Evolutionary conservation across 2,888 invertebrate genomes (phyloP).

Genomic region (Buathra laborator): DNA sequence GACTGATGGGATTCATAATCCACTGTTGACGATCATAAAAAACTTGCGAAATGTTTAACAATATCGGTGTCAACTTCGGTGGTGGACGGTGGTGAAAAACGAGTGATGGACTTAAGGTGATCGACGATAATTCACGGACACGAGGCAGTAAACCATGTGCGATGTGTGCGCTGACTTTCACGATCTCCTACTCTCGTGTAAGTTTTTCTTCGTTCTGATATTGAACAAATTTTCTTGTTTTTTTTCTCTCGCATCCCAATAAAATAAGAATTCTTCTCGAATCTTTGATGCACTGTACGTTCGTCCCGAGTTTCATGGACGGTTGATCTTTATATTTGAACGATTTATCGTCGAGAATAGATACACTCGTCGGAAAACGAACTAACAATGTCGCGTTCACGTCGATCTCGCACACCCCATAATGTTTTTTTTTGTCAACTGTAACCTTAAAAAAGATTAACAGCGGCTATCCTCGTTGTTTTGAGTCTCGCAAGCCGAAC

Average conservation of each 20-base stretch:
- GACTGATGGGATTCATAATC: conserved; percentile 81
- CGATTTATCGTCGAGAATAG: background rate
- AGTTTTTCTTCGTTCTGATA: conserved; percentile 83
- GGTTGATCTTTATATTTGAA: background rate
- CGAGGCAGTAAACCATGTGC: conserved; percentile 89
- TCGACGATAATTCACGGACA: conserved; percentile 72
- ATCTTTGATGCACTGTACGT: background rate
- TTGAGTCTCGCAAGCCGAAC: background rate
- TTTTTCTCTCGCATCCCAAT: conserved; percentile 5
- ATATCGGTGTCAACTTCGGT: conserved; percentile 74
- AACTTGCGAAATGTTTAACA: conserved; percentile 77
- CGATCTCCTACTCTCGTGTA: conserved; percentile 95
- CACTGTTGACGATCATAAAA: conserved; percentile 78
- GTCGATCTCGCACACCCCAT: background rate
- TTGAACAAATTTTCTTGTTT: conserved; percentile 8
- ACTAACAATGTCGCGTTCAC: background rate
- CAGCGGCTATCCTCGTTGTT: background rate
- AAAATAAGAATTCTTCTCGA: background rate
- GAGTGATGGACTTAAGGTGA: conserved; percentile 81
- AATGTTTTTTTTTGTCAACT: background rate
- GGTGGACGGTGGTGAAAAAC: conserved; percentile 75
- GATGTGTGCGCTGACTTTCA: conserved; percentile 98
- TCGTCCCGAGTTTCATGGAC: background rate
- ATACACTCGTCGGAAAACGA: background rate
- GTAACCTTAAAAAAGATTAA: background rate